Base-by-base conservation (phyloP, 2,113 vertebrate species). In the Argyrosomus japonicus region DNA sequence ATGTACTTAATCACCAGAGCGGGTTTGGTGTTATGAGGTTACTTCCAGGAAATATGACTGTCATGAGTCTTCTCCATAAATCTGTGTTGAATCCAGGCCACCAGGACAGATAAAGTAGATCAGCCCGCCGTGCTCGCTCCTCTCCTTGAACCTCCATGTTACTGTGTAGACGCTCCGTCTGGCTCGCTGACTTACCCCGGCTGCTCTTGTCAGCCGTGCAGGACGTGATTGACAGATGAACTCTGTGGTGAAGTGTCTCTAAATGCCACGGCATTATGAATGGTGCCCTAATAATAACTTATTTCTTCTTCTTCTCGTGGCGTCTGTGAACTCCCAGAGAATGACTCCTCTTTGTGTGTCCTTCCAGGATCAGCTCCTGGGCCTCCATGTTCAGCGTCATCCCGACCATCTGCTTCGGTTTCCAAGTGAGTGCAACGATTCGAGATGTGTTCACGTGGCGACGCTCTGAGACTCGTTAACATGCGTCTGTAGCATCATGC, bases 381-480 rank as follows among this genome's bases (percentile, higher is more conserved):
- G 87, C 95, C 25, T 97, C 97, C 0, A 69, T 95, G 57, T 97
- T 98, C 76, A 97, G 95, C 0, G 96, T 97, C 82, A 95, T 99
- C 74, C 98, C 97, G 0, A 98, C 97, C 79, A 98, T 99, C 94
- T 99, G 98, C 93, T 99, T 98, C 0, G 98, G 98, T 27, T 99
- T 99, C 88, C 98, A 99, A 95, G 98, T 99, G 91, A 95, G 89
- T 93, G 21, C 13, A 77, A 3, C 29, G 5, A 18, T 72, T 17
- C 29, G 5, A 81, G 47, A 47, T 63, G 23, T n/a, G 1, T 82
- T 67, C 32, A 29, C 21, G 48, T 27, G 8, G n/a, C 7, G 48
- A 51, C 23, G 14, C 14, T 60, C 29, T 27, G 36, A 83, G 70
- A 61, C 53, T n/a, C 17, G 40, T 62, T 56, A 74, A 63, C 64